These are phyloP conservation scores for Barnardius zonarius DNA, from an alignment of 2,113 vertebrate genomes.

Conservation along the genomic window DNA sequence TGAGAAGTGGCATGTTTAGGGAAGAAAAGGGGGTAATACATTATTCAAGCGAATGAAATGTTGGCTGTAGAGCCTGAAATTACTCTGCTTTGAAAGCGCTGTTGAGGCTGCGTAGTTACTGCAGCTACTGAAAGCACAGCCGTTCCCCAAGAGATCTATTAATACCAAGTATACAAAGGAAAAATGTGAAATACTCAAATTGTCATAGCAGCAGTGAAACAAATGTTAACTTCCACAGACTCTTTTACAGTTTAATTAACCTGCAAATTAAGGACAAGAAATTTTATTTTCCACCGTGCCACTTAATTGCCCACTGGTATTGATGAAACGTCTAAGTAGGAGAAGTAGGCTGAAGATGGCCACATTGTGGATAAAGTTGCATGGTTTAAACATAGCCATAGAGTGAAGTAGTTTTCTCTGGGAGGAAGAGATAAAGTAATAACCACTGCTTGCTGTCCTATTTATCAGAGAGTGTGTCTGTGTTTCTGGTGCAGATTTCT, in stretches of 20 bases:
- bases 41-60: not conserved
- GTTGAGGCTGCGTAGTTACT: not conserved
- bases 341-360: not conserved
- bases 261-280: not conserved
- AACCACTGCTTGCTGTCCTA: rapidly evolving
- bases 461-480: not conserved
- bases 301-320: not conserved
- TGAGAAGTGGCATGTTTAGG: not conserved
- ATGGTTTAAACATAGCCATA: not conserved
- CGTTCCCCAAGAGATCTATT: not conserved
- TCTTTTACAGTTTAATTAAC: not conserved
- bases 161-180: not conserved
- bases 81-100: rapidly evolving
- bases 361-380: not conserved
- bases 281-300: not conserved
- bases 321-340: not conserved
- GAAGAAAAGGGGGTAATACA: rapidly evolving
- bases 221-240: not conserved
- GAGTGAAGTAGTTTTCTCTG: not conserved
- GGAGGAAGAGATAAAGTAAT: not conserved
- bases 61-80: not conserved
- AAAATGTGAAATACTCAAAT: not conserved
- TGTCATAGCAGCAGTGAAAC: not conserved
- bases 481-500: not conserved
- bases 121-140: not conserved